These are phyloP conservation scores for Anoplius nigerrimus DNA, from an alignment of 2,888 invertebrate genomes.

Conservation along the genomic window DNA sequence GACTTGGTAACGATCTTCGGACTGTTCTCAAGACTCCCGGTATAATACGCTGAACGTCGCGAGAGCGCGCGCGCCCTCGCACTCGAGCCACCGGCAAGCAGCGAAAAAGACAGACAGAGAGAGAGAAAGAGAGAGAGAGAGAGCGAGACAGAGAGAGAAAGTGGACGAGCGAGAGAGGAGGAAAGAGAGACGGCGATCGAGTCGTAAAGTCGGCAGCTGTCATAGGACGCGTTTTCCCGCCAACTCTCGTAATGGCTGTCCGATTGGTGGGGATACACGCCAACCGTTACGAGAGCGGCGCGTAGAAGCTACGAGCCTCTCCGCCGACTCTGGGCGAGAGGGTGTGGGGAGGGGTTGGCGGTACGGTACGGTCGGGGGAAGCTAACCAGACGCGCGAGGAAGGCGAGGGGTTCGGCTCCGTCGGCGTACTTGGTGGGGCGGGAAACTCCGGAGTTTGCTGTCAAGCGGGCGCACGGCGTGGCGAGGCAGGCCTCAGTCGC, in stretches of 20 bases:
- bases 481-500: conserved; percentile 2
- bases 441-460: neutral
- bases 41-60: too few relatives aligned
- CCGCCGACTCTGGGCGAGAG: neutral
- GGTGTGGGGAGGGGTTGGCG: neutral
- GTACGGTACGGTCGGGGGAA: neutral
- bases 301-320: neutral
- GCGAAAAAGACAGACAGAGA: neutral
- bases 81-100: neutral
- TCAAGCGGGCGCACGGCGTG: conserved; percentile 1
- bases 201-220: conserved; percentile 2
- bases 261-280: neutral
- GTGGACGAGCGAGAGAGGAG: neutral
- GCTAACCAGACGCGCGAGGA: too few relatives aligned
- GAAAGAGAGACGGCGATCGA: neutral
- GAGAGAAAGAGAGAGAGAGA: too few relatives aligned
- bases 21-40: too few relatives aligned
- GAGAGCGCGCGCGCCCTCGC: too few relatives aligned
- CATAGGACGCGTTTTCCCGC: conserved; percentile 6
- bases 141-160: neutral
- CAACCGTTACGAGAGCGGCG: conserved; percentile 1
- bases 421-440: neutral
- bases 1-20: too few relatives aligned
- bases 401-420: neutral
- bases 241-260: conserved; percentile 3